Evolutionary conservation across 2,888 invertebrate genomes (phyloP), one percentile per base, ranked within the genome.

Genomic region (Andricus quercusramuli): DNA sequence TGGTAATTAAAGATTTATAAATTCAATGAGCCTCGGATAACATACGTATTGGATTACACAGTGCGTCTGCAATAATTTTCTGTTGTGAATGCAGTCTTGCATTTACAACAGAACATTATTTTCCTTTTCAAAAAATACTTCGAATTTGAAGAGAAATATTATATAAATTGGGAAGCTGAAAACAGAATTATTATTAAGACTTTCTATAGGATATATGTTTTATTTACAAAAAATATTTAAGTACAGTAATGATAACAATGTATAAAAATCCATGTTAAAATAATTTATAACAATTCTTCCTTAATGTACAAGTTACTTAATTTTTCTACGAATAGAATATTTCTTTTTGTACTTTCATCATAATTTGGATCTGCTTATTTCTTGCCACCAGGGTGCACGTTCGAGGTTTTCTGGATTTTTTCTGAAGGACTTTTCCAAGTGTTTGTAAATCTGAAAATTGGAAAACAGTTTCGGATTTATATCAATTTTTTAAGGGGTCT

Each of bases 341-440:
- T 62, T 62, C 17, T 62, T 62, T 25, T 25, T 15, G 62, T 25
- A 25, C 4, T 44, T 17, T 29, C 41, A 64, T 84, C 80, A 84
- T 56, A 84, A n/a, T 79, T 84, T 84, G 22, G 83, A 79, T 80
- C 56, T 3, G 62, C 79, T 94, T 8, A 96, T 95, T 87, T 96
- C 96, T 56, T 94, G 93, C 97, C 97, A 97, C 97, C 97, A 97
- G 20, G 92, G 87, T 0, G 97, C 96, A n/a, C 96, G 94, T 79
- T 95, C 93, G 90, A 96, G 93, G 0, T 95, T 94, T 17, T 95
- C 95, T 0, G 96, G 95, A 84, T 94, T 94, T 65, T 95, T 94
- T 89, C 95, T 94, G 86, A 97, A 94, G 32, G 94, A 93, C 74
- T 94, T 93, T 90, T 97, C 95, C 65, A 97, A 94, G 90, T 96